A percentile compares a stretch with the other conserved stretches of the same genome.
Conservation (phyloP, 2,113 vertebrate genomes). For the Menura novaehollandiae region DNA sequence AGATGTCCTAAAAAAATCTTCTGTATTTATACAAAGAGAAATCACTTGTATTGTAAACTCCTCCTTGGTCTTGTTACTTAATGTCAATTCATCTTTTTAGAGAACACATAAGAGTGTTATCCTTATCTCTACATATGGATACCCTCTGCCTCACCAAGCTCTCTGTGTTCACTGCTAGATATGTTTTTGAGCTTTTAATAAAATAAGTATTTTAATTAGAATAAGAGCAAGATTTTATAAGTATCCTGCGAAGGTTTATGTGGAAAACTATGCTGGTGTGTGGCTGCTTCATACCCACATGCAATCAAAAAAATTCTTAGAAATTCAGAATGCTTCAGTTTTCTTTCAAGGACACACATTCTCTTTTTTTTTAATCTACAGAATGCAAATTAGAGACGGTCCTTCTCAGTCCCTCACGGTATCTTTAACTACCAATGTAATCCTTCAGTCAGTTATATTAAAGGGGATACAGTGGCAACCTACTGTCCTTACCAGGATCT, state of each 20-base stretch:
- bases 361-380: not conserved
- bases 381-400: not conserved
- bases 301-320: not conserved
- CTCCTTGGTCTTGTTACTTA: not conserved
- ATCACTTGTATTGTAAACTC: not conserved
- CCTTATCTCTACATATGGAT: not conserved
- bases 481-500: slow-evolving; percentile 51
- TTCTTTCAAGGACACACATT: not conserved
- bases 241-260: not conserved
- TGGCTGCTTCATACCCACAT: not conserved
- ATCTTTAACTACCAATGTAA: not conserved
- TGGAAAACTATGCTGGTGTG: not conserved
- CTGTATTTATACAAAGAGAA: not conserved
- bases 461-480: not conserved
- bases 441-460: not conserved
- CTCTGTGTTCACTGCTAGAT: not conserved
- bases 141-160: not conserved
- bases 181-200: not conserved
- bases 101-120: not conserved
- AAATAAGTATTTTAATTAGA: not conserved
- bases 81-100: not conserved
- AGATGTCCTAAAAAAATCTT: not conserved
- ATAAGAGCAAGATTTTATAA: not conserved
- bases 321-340: not conserved
- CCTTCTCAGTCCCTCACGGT: not conserved